Conservation (phyloP, 2,888 invertebrate species). For the Brachylomia viminalis region DNA sequence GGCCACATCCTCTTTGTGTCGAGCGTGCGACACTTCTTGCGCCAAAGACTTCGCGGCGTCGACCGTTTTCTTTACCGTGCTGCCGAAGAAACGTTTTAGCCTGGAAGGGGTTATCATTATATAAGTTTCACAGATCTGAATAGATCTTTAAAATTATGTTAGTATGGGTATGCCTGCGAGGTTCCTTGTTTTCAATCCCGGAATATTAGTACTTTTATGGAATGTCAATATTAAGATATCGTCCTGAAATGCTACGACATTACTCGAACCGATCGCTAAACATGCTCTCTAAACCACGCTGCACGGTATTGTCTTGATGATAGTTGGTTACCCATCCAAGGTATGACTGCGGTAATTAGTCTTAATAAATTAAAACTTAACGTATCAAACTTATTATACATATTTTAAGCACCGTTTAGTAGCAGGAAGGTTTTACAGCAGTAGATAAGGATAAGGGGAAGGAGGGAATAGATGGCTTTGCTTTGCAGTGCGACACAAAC, state of each 20-base stretch:
- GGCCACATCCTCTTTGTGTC: constrained; percentile 96
- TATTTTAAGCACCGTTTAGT: constrained; percentile 1
- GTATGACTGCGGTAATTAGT: constrained; percentile 8
- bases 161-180: neutral
- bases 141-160: neutral
- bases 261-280: neutral
- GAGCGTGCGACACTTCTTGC: constrained; percentile 96
- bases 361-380: neutral
- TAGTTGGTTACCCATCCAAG: constrained; percentile 1
- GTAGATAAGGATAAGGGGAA: neutral
- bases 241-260: neutral
- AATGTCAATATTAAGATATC: neutral
- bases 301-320: neutral
- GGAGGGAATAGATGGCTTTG: neutral
- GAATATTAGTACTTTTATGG: neutral
- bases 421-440: constrained; percentile 1
- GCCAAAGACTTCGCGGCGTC: constrained; percentile 97
- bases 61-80: constrained; percentile 97
- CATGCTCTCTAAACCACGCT: neutral
- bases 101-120: constrained; percentile 75
- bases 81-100: constrained; percentile 95
- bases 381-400: neutral
- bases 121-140: neutral
- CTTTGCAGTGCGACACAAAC: neutral
- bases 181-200: neutral